Conservation (phyloP, 2,113 vertebrate genomes). For the Eulemur macaco region DNA sequence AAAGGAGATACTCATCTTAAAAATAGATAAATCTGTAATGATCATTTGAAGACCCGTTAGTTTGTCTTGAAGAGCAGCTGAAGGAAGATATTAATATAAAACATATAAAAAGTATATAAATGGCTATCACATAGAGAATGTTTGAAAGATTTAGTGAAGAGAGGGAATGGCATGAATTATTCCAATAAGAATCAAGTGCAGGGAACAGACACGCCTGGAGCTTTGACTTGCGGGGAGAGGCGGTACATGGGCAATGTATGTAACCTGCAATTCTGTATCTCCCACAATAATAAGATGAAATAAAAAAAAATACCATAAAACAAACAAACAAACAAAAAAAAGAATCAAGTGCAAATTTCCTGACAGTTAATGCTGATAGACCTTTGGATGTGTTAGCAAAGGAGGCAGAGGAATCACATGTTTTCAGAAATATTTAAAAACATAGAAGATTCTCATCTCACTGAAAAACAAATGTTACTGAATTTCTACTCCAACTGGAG, state of each 20-base stretch:
- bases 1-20: background rate
- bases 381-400: background rate
- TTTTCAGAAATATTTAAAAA: conserved; percentile 63
- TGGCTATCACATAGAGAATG: background rate
- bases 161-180: background rate
- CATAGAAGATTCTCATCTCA: conserved; percentile 11
- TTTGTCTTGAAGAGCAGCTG: conserved; percentile 22
- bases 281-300: too few species aligned
- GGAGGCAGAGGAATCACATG: background rate
- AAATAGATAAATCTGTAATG: background rate
- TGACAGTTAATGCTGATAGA: background rate
- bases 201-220: too few species aligned
- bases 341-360: background rate
- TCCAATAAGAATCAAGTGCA: background rate
- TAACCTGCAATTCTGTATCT: too few species aligned
- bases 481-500: conserved; percentile 38
- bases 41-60: background rate
- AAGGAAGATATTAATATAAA: conserved; percentile 9
- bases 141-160: background rate
- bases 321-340: background rate
- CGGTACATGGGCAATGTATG: too few species aligned
- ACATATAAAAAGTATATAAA: background rate
- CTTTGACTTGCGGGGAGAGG: too few species aligned
- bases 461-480: conserved; percentile 37
- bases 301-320: too few species aligned